Base-by-base conservation (phyloP, 2,797 vertebrate genomes). In the Enteromius unitaeniatus region DNA sequence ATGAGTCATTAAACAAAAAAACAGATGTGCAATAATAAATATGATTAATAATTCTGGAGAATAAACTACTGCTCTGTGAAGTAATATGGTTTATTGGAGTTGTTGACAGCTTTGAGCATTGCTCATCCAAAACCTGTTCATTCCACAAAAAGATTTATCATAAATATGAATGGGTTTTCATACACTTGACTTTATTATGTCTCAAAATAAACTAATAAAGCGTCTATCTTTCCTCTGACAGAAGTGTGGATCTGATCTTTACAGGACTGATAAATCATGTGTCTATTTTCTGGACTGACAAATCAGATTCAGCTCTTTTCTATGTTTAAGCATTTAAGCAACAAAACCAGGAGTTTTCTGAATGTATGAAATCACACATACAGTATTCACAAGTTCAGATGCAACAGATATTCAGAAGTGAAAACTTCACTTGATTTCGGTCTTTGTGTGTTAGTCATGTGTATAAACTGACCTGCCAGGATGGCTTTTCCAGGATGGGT, bases 401-500 rank as follows among this genome's bases (percentile, higher is more conserved):
- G 40, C 19, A 76, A 4, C 21, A 37, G 60, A 31, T 10, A 45
- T 23, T 45, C 67, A 3, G 9, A 70, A 3, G n/a, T 45, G 51
- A 58, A 19, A 21, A 31, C 60, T 26, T 40, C 42, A 75, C 11
- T 65, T 79, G 37, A 21, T 10, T 17, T 69, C 13, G 31, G 17
- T 47, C n/a, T 19, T 23, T 58, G 1, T 64, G 26, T 34, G 55
- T 17, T 64, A 17, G 26, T 47, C 17, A 1, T 58, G 60, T 79
- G 6, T 3, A 17, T 31, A 17, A 78, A 82, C 93, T 92, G 89
- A 98, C 97, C 97, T 94, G 97, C 97, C 87, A 99, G 91, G 73
- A 99, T 99, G 11, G 97, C 97, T 87, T 99, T 98, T 53, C 97
- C 97, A 1, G 97, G 97, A 86, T 99, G 97, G 64, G 97, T 99